Conservation (phyloP, 2,888 invertebrate genomes). For the Clitarchus hookeri region DNA sequence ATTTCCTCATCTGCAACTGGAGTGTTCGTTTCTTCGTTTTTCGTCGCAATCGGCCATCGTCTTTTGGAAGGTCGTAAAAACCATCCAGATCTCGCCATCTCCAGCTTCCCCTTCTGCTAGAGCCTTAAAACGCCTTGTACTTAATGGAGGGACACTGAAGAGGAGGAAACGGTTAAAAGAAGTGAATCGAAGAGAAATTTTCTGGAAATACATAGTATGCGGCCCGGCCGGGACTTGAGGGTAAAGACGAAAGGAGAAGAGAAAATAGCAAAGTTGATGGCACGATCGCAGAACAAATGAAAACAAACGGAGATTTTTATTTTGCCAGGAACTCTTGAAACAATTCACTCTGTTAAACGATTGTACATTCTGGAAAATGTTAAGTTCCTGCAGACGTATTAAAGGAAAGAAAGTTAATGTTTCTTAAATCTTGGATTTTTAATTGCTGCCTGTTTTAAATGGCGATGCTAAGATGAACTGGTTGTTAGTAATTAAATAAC, state of each 20-base stretch:
- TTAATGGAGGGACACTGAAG: not conserved
- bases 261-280: not conserved
- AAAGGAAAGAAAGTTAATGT: not conserved
- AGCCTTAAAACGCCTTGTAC: not conserved
- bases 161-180: not conserved
- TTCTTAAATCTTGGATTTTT: not conserved
- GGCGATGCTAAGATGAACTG: too few species aligned
- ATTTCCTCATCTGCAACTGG: not conserved
- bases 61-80: conserved; percentile 2
- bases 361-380: not conserved
- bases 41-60: not conserved
- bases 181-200: conserved; percentile 14
- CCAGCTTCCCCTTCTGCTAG: not conserved
- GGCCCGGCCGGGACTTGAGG: not conserved
- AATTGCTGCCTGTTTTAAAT: not conserved
- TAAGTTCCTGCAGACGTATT: not conserved
- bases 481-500: too few species aligned
- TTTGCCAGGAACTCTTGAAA: not conserved
- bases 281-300: not conserved
- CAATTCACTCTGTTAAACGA: not conserved
- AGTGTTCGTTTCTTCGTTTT: conserved; percentile 10
- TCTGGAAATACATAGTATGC: not conserved
- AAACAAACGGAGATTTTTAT: not conserved
- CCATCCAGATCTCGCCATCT: not conserved
- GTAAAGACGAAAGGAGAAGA: not conserved